These are phyloP conservation scores for Nothobranchius kuhntae DNA, from an alignment of 2,113 vertebrate genomes.

Conservation along the genomic window DNA sequence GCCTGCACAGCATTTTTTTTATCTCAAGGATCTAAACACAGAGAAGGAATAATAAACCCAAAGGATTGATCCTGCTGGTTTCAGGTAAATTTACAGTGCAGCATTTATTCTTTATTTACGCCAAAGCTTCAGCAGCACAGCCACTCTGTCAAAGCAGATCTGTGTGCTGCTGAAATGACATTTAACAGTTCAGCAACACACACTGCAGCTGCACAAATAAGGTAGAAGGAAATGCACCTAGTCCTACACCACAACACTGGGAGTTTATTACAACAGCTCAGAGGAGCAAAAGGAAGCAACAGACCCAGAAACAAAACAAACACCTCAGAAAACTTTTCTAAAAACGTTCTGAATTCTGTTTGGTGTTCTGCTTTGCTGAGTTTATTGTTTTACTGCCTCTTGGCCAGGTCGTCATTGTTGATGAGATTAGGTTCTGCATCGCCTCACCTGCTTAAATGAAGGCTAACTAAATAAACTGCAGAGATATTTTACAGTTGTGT, in stretches of 20 bases:
- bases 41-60: neutral
- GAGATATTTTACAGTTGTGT: no score
- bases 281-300: neutral
- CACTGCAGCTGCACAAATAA: constrained; percentile 1
- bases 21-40: neutral
- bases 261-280: neutral
- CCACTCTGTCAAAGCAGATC: neutral
- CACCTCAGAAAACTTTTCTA: neutral
- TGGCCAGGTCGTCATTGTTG: no score
- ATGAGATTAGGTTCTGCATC: no score
- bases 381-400: no score
- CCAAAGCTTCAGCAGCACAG: neutral
- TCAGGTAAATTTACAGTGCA: neutral
- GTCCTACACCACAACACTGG: neutral
- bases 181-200: neutral
- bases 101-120: no score
- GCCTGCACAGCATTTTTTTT: neutral
- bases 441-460: no score
- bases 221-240: neutral
- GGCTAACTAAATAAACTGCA: no score
- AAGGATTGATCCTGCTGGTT: neutral
- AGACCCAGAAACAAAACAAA: neutral
- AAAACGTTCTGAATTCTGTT: no score
- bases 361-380: neutral
- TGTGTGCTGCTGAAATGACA: neutral